Percentiles rank a stretch among this genome's conserved stretches.
phyloP scores from a whole-genome alignment of 1,140 invertebrate genomes.

The Monomorium pharaonis region DNA sequence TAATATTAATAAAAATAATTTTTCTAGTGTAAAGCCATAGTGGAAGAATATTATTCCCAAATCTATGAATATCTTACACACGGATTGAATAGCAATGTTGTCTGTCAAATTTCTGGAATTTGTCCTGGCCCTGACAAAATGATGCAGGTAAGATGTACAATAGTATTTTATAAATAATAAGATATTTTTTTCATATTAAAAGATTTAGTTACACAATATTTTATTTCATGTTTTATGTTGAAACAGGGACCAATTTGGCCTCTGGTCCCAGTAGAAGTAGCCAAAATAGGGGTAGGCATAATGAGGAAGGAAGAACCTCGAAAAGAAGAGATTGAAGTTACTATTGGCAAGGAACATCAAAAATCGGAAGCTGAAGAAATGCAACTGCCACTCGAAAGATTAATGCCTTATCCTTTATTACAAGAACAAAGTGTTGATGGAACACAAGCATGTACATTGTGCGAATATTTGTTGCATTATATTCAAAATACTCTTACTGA shows the following conservation, averaged over 20 bases:
- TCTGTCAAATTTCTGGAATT: constrained; percentile 90
- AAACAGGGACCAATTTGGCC: constrained; percentile 85
- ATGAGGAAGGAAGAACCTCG: constrained; percentile 74
- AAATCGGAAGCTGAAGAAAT: constrained; percentile 81
- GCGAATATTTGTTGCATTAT: constrained; percentile 93
- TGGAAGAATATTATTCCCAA: constrained; percentile 91
- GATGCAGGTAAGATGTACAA: constrained; percentile 23
- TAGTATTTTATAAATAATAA: constrained; percentile 5
- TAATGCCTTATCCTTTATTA: constrained; percentile 84
- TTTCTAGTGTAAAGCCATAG: constrained; percentile 86
- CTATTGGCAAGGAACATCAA: constrained; percentile 67
- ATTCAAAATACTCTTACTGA: constrained; percentile 90
- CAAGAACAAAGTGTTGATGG: constrained; percentile 69
- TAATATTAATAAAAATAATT: constrained; percentile 16
- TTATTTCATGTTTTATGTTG: neutral
- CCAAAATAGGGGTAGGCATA: constrained; percentile 80
- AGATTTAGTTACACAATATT: neutral
- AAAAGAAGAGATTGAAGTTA: constrained; percentile 61
- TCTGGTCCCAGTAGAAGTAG: constrained; percentile 82
- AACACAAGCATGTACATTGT: constrained; percentile 89
- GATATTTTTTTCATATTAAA: neutral
- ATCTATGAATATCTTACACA: constrained; percentile 91
- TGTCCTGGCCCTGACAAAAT: constrained; percentile 85
- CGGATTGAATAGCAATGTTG: constrained; percentile 88
- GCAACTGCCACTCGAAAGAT: constrained; percentile 89